These are phyloP conservation scores for Hofmannophila pseudospretella DNA, from an alignment of 2,888 invertebrate genomes.

Conservation along the genomic window DNA sequence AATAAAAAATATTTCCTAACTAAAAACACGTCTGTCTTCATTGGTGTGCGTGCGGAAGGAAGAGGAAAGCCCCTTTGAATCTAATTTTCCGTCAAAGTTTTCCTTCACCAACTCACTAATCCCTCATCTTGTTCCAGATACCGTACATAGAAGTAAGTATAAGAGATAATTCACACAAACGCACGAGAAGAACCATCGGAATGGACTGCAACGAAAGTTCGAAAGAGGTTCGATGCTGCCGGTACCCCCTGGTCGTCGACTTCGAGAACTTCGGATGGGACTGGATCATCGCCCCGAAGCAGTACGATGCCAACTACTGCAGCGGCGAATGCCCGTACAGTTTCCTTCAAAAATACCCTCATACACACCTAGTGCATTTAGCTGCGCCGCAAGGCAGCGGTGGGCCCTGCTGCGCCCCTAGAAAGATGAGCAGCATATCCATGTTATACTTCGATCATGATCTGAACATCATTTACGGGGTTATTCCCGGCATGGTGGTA, in stretches of 20 bases:
- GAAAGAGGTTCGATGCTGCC: conserved; percentile 92
- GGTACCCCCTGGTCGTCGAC: conserved; percentile 95
- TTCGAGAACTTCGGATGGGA: conserved; percentile 98
- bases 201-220: conserved; percentile 90
- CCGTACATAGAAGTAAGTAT: conserved; percentile 74
- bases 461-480: conserved; percentile 90
- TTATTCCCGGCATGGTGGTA: conserved; percentile 95
- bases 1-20: too few relatives aligned
- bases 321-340: conserved; percentile 95
- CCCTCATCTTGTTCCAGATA: conserved; percentile 60
- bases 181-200: conserved; percentile 87
- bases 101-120: too few relatives aligned
- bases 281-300: conserved; percentile 97
- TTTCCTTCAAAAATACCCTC: conserved; percentile 90
- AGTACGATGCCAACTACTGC: conserved; percentile 97
- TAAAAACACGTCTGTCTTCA: too few relatives aligned
- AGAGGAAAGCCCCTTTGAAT: too few relatives aligned
- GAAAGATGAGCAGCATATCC: conserved; percentile 91
- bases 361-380: conserved; percentile 92
- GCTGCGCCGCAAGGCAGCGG: conserved; percentile 86
- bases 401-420: conserved; percentile 95
- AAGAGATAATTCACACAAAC: conserved; percentile 73
- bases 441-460: conserved; percentile 96
- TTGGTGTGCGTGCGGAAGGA: too few relatives aligned
- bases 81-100: too few relatives aligned